Base-by-base conservation (phyloP, 2,888 invertebrate species). In the Atrina japonica region DNA sequence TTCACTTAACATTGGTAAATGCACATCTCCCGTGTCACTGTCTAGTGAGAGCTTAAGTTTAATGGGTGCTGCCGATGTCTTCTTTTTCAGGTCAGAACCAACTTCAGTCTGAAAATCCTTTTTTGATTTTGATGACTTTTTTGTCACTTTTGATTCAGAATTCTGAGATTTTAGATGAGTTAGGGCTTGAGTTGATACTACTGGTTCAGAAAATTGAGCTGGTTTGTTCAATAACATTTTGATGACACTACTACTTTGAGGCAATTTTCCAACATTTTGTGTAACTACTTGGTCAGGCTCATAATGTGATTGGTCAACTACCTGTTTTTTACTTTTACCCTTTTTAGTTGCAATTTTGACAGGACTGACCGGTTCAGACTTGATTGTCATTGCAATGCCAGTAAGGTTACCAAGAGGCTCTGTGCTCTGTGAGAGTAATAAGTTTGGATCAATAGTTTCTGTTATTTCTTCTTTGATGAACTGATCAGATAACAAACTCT, bases 211-310 rank as follows among this genome's bases (percentile, higher is more conserved):
- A 25, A 82, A 77, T 40, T 83, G 80, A 5, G 83, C 70, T 11
- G 87, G 87, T 11, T 85, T 86, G 52, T 83, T 87, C 2, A 87
- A 71, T 43, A 87, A 64, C 61, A 86, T 80, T 66, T 87, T 87
- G 52, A 87, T 86, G 18, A 87, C 87, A 78, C 87, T 87, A 7
- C 43, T 45, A 27, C 29, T 59, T 11, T 30, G 49, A 52, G 52
- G 23, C 25, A 11, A 7, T 35, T 35, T 35, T 11, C 35, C 35
- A 5, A 11, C 35, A 35, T 11, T 35, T 35, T 7, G 6, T 7
- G 35, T 5, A 5, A 35, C 6, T 5, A 35, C 35, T 35, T 35
- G 35, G 6, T 11, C 35, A 35, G 35, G 5, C 35, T 35, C 35
- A n/a, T n/a, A n/a, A n/a, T n/a, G n/a, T 3, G 29, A 16, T 11